Conservation (phyloP, 2,888 invertebrate genomes). For the Coremacera marginata region DNA sequence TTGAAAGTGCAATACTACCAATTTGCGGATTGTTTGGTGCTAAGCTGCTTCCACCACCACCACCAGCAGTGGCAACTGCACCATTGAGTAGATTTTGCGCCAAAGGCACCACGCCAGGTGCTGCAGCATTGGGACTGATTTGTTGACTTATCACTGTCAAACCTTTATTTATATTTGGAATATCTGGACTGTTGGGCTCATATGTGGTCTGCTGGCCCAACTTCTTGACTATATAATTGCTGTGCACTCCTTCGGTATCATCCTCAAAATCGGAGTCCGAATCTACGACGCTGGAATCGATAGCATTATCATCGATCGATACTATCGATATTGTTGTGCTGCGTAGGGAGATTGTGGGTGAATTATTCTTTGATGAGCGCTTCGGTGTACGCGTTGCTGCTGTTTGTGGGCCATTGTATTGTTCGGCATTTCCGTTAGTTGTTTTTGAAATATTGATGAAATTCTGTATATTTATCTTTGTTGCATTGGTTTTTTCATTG, state of each 20-base stretch:
- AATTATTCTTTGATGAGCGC: slow-evolving; percentile 43
- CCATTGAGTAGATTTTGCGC: slow-evolving; percentile 54
- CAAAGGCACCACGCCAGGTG: slow-evolving; percentile 32
- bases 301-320: slow-evolving; percentile 64
- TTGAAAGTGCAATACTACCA: slow-evolving; percentile 76
- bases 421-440: slow-evolving; percentile 3
- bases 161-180: slow-evolving; percentile 60
- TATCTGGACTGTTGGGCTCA: slow-evolving; percentile 54
- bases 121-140: slow-evolving; percentile 47
- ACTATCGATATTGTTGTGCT: slow-evolving; percentile 65
- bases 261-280: slow-evolving; percentile 62
- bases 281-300: slow-evolving; percentile 65
- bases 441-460: slow-evolving; percentile 46
- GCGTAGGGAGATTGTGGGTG: slow-evolving; percentile 63
- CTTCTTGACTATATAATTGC: slow-evolving; percentile 63
- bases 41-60: slow-evolving; percentile 23
- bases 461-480: slow-evolving; percentile 46
- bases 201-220: slow-evolving; percentile 62
- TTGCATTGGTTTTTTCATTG: slow-evolving; percentile 20
- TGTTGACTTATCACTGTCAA: slow-evolving; percentile 58
- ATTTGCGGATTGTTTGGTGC: slow-evolving; percentile 66
- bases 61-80: slow-evolving; percentile 40
- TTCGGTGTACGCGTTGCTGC: slow-evolving; percentile 24
- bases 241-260: slow-evolving; percentile 54
- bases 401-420: not conserved